Conservation (phyloP, 2,113 vertebrate species). For the Pristiophorus japonicus region DNA sequence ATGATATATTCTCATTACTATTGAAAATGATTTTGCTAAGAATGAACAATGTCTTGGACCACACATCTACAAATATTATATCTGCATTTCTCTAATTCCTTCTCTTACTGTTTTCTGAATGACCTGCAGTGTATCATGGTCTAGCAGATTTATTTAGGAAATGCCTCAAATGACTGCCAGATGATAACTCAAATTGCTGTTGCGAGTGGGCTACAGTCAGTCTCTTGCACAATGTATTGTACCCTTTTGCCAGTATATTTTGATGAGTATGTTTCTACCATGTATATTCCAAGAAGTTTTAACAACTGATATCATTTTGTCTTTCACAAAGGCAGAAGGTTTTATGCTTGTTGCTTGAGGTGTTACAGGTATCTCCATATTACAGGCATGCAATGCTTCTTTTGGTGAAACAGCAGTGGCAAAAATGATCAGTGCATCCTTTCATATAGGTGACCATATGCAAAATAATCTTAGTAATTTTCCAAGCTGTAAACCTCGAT, state of each 20-base stretch:
- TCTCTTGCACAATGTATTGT: background rate
- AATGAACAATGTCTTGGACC: background rate
- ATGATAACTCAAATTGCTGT: background rate
- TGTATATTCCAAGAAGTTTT: background rate
- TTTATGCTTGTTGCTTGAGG: background rate
- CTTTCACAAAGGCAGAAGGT: background rate
- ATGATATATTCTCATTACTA: background rate
- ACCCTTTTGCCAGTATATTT: background rate
- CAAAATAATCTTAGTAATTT: background rate
- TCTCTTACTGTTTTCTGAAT: too few species aligned
- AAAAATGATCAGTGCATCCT: background rate
- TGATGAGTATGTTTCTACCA: background rate
- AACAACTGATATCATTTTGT: background rate
- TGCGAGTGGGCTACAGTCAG: background rate
- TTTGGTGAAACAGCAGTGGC: background rate
- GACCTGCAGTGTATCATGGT: too few species aligned
- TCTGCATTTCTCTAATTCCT: background rate
- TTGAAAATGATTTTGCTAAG: background rate
- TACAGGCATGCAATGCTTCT: background rate
- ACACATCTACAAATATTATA: background rate
- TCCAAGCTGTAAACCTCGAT: background rate
- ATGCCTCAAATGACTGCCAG: background rate
- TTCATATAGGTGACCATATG: background rate
- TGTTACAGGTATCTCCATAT: background rate
- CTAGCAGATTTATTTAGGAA: background rate